phyloP scores from a whole-genome alignment of 2,888 invertebrate species.

The Bombyx huttoni region DNA sequence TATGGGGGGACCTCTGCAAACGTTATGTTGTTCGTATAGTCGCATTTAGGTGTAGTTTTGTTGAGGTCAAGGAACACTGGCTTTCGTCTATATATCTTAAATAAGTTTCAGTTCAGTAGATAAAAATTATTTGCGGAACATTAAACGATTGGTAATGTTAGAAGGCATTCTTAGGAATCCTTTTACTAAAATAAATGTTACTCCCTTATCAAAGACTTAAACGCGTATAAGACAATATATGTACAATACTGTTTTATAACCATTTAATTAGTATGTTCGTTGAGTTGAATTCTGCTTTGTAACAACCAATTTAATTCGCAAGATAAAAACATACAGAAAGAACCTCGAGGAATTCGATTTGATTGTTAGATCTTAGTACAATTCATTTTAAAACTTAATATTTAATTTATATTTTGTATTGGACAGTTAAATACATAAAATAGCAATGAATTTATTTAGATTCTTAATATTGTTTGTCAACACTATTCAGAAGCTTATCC shows the following conservation, averaged over 20 bases:
- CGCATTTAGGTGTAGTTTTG: conserved; percentile 15
- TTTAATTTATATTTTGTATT: too few relatives aligned
- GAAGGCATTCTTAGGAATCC: conserved; percentile 9
- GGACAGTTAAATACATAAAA: too few relatives aligned
- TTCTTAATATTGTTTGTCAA: too few relatives aligned
- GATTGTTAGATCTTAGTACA: too few relatives aligned
- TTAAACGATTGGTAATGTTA: conserved; percentile 23
- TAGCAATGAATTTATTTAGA: too few relatives aligned
- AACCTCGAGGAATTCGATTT: too few relatives aligned
- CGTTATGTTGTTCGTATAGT: conserved; percentile 9
- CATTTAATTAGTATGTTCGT: neutral
- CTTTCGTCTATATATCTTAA: conserved; percentile 12
- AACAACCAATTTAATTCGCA: too few relatives aligned
- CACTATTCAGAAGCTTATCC: neutral
- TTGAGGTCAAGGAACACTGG: conserved; percentile 22
- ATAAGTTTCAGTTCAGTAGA: conserved; percentile 15
- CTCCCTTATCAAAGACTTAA: conserved; percentile 4
- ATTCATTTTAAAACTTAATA: too few relatives aligned
- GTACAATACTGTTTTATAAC: neutral
- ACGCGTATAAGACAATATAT: neutral
- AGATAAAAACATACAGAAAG: too few relatives aligned
- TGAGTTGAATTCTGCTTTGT: too few relatives aligned
- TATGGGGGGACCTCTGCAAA: conserved; percentile 5
- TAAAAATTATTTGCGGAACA: conserved; percentile 37
- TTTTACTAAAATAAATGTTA: neutral